Base-by-base conservation (phyloP, 2,797 vertebrate genomes). In the Crenichthys baileyi region DNA sequence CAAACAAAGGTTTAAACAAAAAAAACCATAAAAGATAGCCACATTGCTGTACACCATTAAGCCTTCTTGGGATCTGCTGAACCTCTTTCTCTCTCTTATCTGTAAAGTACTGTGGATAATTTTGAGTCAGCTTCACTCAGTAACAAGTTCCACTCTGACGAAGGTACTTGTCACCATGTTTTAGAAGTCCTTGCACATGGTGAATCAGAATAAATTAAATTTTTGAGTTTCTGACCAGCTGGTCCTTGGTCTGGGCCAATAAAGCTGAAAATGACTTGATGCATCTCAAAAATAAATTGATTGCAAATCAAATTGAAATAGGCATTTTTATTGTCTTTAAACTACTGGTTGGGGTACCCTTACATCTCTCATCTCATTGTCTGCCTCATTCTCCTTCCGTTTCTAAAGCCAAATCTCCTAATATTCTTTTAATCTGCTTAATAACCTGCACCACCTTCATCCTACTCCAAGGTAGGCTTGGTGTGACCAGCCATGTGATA, bases 341-440 rank as follows among this genome's bases (percentile, higher is more conserved):
- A 83, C 79, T 50, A 22, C 7, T 36, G 16, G 78, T 77, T 61
- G 70, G 24, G 72, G 65, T 73, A 68, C 79, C 78, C 70, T 84
- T 31, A 86, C 72, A 85, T 84, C 81, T 85, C 71, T 78, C 61
- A 70, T 84, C 78, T 72, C 70, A 24, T 18, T n/a, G 73, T 22
- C 55, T 26, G n/a, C 68, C 76, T 78, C 73, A 22, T 60, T 75
- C 77, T 83, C 53, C 61, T 82, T 75, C 82, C 72, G 56, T 79
- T 78, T 78, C 70, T 90, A 88, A 90, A 88, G 75, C 83, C 68
- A 92, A 93, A 94, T 93, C 92, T 90, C 90, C 82, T 93, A 7
- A 6, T 8, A 9, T 56, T 73, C 78, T 94, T 94, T 95, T 95
- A 94, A 95, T 95, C 94, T 91, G 79, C 74, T 78, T 79, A 83